Evolutionary conservation across 2,888 invertebrate genomes (phyloP).

Genomic region (Argyresthia albistria): DNA sequence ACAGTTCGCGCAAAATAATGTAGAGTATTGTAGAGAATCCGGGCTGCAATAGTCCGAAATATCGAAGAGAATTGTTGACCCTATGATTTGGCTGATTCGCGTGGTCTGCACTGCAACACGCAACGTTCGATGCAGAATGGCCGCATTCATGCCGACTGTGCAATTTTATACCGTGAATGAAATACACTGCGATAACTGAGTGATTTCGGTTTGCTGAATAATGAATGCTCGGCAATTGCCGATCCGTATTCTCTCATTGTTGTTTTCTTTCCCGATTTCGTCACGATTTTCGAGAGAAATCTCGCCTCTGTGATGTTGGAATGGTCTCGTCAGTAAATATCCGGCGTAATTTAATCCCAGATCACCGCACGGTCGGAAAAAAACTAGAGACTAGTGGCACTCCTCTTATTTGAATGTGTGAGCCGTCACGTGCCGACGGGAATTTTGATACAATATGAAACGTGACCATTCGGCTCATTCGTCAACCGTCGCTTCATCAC

Average conservation of each 20-base stretch:
- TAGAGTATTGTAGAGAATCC: no score
- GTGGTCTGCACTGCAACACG: background rate
- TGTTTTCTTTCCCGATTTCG: constrained; percentile 8
- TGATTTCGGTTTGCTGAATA: constrained; percentile 38
- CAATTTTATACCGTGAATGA: constrained; percentile 10
- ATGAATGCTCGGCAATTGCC: constrained; percentile 41
- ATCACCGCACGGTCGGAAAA: background rate
- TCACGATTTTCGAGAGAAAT: background rate
- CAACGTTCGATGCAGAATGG: background rate
- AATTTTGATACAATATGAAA: constrained; percentile 50
- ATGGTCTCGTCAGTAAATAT: no score
- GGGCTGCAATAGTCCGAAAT: no score
- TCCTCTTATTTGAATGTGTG: constrained; percentile 37
- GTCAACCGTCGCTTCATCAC: constrained; percentile 21
- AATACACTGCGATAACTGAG: constrained; percentile 27
- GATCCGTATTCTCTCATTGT: constrained; percentile 29
- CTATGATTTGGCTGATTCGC: background rate
- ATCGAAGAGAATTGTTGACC: no score
- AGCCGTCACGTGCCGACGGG: constrained; percentile 40
- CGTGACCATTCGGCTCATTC: constrained; percentile 53
- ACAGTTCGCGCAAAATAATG: no score
- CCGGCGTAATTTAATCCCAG: background rate
- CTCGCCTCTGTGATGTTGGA: no score
- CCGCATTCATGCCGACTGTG: background rate
- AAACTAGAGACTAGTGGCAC: constrained; percentile 3